These are phyloP conservation scores for Ferrisia virgata DNA, from an alignment of 2,888 invertebrate genomes.

Conservation along the genomic window DNA sequence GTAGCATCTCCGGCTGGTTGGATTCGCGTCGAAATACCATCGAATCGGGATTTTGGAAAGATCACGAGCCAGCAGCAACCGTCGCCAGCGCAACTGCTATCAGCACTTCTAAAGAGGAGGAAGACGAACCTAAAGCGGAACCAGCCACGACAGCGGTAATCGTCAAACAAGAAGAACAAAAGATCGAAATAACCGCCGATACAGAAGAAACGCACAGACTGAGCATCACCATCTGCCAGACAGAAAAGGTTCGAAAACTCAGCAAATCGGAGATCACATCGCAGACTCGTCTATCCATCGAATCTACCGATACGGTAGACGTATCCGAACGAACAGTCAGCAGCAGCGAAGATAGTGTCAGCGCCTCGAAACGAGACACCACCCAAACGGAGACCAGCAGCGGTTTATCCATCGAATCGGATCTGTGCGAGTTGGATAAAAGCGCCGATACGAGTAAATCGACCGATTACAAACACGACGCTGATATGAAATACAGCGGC, in stretches of 20 bases:
- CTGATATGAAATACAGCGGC: constrained; percentile 51
- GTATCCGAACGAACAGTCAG: constrained; percentile 58
- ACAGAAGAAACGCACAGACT: neutral
- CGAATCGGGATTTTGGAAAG: constrained; percentile 46
- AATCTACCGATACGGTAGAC: constrained; percentile 66
- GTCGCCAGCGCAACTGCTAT: too few relatives aligned
- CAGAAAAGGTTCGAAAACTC: neutral
- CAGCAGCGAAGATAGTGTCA: constrained; percentile 55
- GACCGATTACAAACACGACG: constrained; percentile 19
- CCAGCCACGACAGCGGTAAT: too few relatives aligned
- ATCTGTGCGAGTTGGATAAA: constrained; percentile 15
- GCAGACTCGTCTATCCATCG: constrained; percentile 65
- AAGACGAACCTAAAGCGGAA: neutral
- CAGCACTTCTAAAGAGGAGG: neutral
- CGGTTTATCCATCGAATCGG: constrained; percentile 47
- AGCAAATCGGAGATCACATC: constrained; percentile 52
- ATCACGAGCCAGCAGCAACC: neutral
- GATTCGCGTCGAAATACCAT: constrained; percentile 50
- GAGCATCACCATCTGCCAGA: constrained; percentile 16
- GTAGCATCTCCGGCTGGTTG: constrained; percentile 52
- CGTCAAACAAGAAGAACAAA: neutral
- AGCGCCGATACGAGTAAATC: constrained; percentile 30
- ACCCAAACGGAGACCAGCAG: constrained; percentile 46
- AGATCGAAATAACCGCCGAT: neutral
- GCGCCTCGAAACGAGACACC: constrained; percentile 49